These are phyloP conservation scores for Drosophila nikananu DNA, from an alignment of 1,140 invertebrate species.

Conservation along the genomic window DNA sequence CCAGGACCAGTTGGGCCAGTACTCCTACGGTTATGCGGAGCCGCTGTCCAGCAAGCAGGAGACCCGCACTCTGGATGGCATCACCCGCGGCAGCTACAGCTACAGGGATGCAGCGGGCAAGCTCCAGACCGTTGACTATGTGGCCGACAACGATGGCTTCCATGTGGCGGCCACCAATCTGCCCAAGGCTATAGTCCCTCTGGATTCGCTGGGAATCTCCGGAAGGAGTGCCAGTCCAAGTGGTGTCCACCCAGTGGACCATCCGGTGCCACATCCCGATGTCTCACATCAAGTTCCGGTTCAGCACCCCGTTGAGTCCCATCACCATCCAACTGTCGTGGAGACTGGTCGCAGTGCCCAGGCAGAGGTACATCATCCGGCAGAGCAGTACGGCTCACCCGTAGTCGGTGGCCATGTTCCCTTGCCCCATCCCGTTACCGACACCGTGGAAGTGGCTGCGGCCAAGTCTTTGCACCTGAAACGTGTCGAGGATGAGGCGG, in stretches of 20 bases:
- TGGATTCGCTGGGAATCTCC: background rate
- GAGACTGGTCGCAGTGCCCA: slow-evolving; percentile 25
- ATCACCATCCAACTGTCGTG: slow-evolving; percentile 14
- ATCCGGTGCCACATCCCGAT: slow-evolving; percentile 7
- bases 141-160: slow-evolving; percentile 88
- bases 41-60: slow-evolving; percentile 89
- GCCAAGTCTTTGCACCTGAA: slow-evolving; percentile 71
- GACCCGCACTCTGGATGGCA: slow-evolving; percentile 88
- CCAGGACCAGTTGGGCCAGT: slow-evolving; percentile 89
- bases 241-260: slow-evolving; percentile 15
- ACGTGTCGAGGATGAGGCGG: slow-evolving; percentile 59
- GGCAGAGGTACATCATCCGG: slow-evolving; percentile 28
- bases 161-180: slow-evolving; percentile 89
- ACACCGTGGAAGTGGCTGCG: slow-evolving; percentile 83
- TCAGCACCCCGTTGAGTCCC: slow-evolving; percentile 20
- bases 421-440: slow-evolving; percentile 67
- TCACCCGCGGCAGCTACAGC: slow-evolving; percentile 89
- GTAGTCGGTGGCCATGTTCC: slow-evolving; percentile 16
- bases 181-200: slow-evolving; percentile 81
- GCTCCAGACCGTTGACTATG: slow-evolving; percentile 88
- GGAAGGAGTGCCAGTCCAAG: slow-evolving; percentile 8
- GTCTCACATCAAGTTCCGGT: slow-evolving; percentile 6
- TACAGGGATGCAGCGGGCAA: slow-evolving; percentile 88
- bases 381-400: slow-evolving; percentile 18
- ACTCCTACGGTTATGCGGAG: slow-evolving; percentile 89